Evolutionary conservation across 1,140 invertebrate species (phyloP), one percentile per base, ranked within the genome.

Genomic region (Neuroterus valhalla): DNA sequence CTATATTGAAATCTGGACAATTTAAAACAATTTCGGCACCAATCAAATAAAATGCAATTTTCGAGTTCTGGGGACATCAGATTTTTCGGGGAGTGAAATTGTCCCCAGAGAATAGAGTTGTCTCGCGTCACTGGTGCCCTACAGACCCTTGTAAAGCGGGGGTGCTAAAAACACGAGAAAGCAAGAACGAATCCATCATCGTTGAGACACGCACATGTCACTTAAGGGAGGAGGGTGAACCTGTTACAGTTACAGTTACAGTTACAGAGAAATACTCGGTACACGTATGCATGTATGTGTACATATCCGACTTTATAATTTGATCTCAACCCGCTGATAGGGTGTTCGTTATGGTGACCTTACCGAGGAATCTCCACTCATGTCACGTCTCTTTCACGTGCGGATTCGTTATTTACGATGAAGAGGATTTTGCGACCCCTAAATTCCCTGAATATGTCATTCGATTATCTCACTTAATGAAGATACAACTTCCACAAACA

Each of bases 201-300:
- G 55, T 15, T 46, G 31, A 72, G 74, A 79, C 78, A 81, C 78
- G 78, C 80, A 77, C 75, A 31, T 48, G 76, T 83, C 81, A 82
- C 69, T 82, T 66, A 74, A 67, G 55, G 12, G 43, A 68, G 55
- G 21, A 55, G 15, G 23, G 66, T 52, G 66, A 62, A 44, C 52
- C 70, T 44, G 17, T 75, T 76, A 38, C 5, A 38, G 31, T 38
- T 38, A 38, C 5, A 38, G 31, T 38, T 38, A 38, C 31, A 38
- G 31, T 38, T 38, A 50, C 48, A 19, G 17, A 50, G 48, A 11
- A 50, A 11, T 50, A 21, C 48, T 19, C 17, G 19, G 48, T 50
- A 21, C 48, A 50, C 48, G 48, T 48, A 48, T 19, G 46, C 46
- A 19, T 48, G 46, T 5, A 50, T 50, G 48, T 50, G 48, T 50